Evolutionary conservation across 2,113 vertebrate species (phyloP), one percentile per base, ranked within the genome.

Genomic region (Pithys albifrons): DNA sequence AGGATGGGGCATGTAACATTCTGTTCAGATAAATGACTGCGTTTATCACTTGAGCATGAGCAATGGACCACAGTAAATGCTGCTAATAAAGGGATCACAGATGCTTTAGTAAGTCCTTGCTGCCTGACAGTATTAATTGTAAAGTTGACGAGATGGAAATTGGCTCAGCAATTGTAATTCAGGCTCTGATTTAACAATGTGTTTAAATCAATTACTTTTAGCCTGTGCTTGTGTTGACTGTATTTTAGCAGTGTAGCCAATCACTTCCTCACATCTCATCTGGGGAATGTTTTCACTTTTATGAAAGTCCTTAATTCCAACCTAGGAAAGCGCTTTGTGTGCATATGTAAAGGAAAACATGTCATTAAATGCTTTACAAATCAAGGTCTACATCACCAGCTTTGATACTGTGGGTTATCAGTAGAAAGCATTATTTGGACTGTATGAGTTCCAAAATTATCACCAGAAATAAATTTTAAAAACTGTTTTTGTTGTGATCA

Each of bases 201-300:
- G 25, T 66, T 93, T 82, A 94, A 94, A 96, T 78, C 39, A 61
- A 82, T 91, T 85, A 58, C 65, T 85, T 95, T 39, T 51, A 78
- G 29, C 52, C 45, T 64, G 65, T 78, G 35, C 81, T 93, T 78
- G 19, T 72, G 49, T 91, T 89, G 64, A 71, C 65, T 89, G 52
- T 24, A 12, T 87, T 89, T 94, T 57, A 93, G 23, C 25, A 62
- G 18, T 2, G 1, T 31, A 70, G 46, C 46, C 43, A 45, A 61
- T 78, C 46, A 65, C 45, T 81, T 93, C 39, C 41, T 91, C 67
- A 29, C 24, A 19, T 83, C 19, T 83, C 35, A 49, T n/a, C 24
- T 54, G 51, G 12, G 23, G 27, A 88, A 66, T 66, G 55, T 19
- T 80, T 83, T 85, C 23, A 74, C 20, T 45, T 85, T 80, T 71